Evolutionary conservation across 2,888 invertebrate species (phyloP), one percentile per base, ranked within the genome.

Genomic region (Helicoverpa assulta): DNA sequence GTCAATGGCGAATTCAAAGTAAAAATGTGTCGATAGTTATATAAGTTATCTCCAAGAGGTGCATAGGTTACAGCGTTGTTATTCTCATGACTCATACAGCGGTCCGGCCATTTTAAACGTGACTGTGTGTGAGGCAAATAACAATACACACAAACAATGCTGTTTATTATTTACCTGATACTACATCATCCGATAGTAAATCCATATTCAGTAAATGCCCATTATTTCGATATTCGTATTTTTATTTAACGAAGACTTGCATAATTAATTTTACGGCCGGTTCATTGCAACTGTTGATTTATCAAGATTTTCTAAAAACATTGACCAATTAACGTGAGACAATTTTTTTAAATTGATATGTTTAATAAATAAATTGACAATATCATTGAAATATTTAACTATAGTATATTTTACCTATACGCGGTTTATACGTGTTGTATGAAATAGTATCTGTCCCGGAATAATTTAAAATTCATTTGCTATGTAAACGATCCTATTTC

Each of bases 321-420:
- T 43, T 16, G 43, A 4, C 0, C 16, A 43, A 16, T 43, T 10
- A 10, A 16, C 43, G 5, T 51, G 53, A 53, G 57, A 67, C 43
- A 80, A 57, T 57, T 59, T 64, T 69, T 62, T 18, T 26, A 61
- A 65, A 59, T 75, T 84, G 82, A 82, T 82, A 82, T 82, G 82
- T 77, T 67, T 55, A 63, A 70, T 37, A 84, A 84, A 82, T 72
- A 75, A 84, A 82, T 82, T 82, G 82, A 79, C 74, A 47, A 67
- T 71, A 55, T 56, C 14, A 54, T 58, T 52, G 26, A 61, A 53
- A 51, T 50, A 76, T 76, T 76, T 33, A 52, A 12, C 43, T 29
- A 51, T 16, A 43, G 14, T 43, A 43, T 43, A 43, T 43, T 43
- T 43, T 16, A 43, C 16, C 43, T 43, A 40, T 14, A 43, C 16